Percentiles rank a stretch among this genome's conserved stretches.
These are phyloP conservation scores for Drosophila cognata DNA, from an alignment of 2,888 invertebrate species.

Conservation along the genomic window DNA sequence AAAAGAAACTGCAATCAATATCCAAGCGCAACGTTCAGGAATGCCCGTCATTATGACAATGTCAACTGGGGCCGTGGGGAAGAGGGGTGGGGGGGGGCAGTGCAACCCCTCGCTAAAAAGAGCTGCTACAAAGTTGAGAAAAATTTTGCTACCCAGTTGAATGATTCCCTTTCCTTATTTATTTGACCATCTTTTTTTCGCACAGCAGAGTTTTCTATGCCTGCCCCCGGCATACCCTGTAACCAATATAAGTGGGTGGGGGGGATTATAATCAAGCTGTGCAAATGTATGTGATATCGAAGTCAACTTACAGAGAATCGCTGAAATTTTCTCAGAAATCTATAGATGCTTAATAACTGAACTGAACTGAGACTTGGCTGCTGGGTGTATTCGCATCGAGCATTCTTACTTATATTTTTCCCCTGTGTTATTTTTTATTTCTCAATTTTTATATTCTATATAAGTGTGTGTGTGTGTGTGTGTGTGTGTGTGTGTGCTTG, in stretches of 20 bases:
- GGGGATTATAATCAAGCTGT: not conserved
- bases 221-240: constrained; percentile 22
- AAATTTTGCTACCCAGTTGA: constrained; percentile 26
- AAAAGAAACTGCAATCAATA: constrained; percentile 60
- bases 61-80: constrained; percentile 3
- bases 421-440: constrained; percentile 66
- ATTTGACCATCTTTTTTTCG: not conserved
- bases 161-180: not conserved
- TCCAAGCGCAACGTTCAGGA: constrained; percentile 60
- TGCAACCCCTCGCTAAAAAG: constrained; percentile 6
- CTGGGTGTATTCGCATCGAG: constrained; percentile 13
- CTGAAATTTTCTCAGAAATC: not conserved
- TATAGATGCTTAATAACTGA: not conserved
- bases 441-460: constrained; percentile 73
- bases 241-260: not conserved
- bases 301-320: not conserved
- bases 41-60: constrained; percentile 73
- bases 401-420: constrained; percentile 2
- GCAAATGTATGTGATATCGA: not conserved
- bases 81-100: not conserved
- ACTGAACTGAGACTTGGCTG: not conserved
- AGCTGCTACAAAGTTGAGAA: constrained; percentile 69
- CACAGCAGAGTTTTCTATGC: not conserved
- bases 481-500: constrained; percentile 37
- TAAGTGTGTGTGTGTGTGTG: constrained; percentile 51